Conservation (phyloP, 2,888 invertebrate genomes). For the Criorhina ranunculi region DNA sequence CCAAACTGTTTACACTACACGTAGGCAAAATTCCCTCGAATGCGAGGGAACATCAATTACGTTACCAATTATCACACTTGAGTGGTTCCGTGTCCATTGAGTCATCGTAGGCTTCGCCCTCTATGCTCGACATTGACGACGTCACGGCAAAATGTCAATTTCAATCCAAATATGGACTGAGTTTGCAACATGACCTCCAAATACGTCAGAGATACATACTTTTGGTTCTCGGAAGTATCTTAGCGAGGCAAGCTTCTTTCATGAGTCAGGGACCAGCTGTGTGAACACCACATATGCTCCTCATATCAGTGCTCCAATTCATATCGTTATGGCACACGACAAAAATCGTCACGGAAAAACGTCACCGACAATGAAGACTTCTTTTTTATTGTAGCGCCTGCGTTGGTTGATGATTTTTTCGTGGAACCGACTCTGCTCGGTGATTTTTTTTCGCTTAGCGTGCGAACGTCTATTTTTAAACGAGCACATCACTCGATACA, state of each 20-base stretch:
- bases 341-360: constrained; percentile 34
- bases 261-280: constrained; percentile 43
- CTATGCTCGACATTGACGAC: constrained; percentile 12
- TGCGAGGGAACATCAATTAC: constrained; percentile 6
- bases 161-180: constrained; percentile 51
- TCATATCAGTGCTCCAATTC: constrained; percentile 21
- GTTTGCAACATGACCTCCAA: constrained; percentile 11
- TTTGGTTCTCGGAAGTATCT: constrained; percentile 29
- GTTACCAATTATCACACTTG: constrained; percentile 23
- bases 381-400: constrained; percentile 4
- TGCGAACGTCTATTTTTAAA: constrained; percentile 53
- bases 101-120: constrained; percentile 5
- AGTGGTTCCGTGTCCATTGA: constrained; percentile 20
- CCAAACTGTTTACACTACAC: constrained; percentile 12
- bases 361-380: constrained; percentile 10
- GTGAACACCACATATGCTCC: background rate
- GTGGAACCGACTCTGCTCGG: constrained; percentile 32
- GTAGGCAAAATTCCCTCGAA: constrained; percentile 33
- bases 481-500: constrained; percentile 45
- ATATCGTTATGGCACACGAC: constrained; percentile 50
- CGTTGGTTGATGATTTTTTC: constrained; percentile 32
- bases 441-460: constrained; percentile 16
- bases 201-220: constrained; percentile 43
- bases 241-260: too few species aligned
- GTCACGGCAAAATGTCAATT: constrained; percentile 28